Base-by-base conservation (phyloP, 2,888 invertebrate species). In the Adela reaumurella region DNA sequence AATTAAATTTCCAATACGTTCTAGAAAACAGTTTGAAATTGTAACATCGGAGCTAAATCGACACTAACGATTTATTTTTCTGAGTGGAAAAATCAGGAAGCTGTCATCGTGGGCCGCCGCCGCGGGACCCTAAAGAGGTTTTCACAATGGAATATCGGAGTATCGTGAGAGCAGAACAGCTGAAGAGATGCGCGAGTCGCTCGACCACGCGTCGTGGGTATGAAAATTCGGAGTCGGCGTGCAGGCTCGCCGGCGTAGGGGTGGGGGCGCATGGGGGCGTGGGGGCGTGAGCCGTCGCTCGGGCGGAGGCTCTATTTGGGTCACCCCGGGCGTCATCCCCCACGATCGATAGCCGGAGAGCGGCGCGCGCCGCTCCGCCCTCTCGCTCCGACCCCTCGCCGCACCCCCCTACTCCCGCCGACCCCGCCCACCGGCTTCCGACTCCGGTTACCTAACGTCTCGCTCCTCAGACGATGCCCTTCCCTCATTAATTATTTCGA, bases 241-340 rank as follows among this genome's bases (percentile, higher is more conserved):
- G 65, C 69, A 14, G 67, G 63, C 60, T 62, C 64, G 62, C 59
- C 64, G 66, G 64, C 52, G 63, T 50, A 58, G 62, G 63, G 61
- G 58, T 61, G 57, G 54, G 55, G 61, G 55, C 59, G 56, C 59
- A 59, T 62, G 64, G 54, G 56, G 58, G 56, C 54, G 45, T 51
- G 57, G 65, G 67, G 58, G 67, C 69, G 67, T 60, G 62, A 61
- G 62, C 65, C 68, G 67, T 76, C 76, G 73, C 72, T 74, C 73
- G 62, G 61, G 62, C 65, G 68, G 67, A 76, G 77, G 73, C 72
- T 76, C 73, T 77, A 78, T 78, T 76, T 78, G 78, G 78, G 78
- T 78, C 78, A 78, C 74, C 78, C 78, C 68, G 78, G 78, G 78
- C 78, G 76, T 73, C 76, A 73, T 68, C 65, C 70, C 65, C 69